Conservation (phyloP, 2,797 vertebrate species). For the Synaphobranchus kaupii region DNA sequence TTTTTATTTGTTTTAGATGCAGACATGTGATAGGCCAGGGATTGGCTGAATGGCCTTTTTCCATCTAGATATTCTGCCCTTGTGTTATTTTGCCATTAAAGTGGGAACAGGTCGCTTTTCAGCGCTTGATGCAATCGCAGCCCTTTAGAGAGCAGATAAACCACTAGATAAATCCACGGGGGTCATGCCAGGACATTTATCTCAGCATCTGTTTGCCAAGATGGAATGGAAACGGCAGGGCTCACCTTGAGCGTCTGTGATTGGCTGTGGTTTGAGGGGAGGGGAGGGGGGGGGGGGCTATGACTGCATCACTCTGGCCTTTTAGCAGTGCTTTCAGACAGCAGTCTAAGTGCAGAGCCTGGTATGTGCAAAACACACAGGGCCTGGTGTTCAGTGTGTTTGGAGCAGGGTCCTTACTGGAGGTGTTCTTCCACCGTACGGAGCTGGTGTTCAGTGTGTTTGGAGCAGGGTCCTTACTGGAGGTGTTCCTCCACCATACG, state of each 20-base stretch:
- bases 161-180: neutral
- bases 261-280: neutral
- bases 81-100: neutral
- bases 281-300: neutral
- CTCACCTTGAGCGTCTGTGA: neutral
- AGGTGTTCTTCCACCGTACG: neutral
- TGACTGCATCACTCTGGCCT: neutral
- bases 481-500: neutral
- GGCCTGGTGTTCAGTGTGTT: neutral
- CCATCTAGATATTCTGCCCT: neutral
- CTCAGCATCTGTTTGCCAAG: neutral
- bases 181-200: neutral
- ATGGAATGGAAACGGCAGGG: neutral
- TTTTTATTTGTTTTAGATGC: neutral
- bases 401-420: neutral
- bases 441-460: neutral
- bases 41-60: neutral
- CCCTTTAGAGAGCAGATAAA: neutral
- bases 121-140: neutral
- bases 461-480: neutral
- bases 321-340: neutral
- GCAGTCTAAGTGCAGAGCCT: neutral
- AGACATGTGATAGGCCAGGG: neutral
- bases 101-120: neutral
- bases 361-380: neutral